A percentile compares a stretch with the other conserved stretches of the same genome.
Evolutionary conservation across 2,888 invertebrate genomes (phyloP).

Genomic region (Morpho helenor): DNA sequence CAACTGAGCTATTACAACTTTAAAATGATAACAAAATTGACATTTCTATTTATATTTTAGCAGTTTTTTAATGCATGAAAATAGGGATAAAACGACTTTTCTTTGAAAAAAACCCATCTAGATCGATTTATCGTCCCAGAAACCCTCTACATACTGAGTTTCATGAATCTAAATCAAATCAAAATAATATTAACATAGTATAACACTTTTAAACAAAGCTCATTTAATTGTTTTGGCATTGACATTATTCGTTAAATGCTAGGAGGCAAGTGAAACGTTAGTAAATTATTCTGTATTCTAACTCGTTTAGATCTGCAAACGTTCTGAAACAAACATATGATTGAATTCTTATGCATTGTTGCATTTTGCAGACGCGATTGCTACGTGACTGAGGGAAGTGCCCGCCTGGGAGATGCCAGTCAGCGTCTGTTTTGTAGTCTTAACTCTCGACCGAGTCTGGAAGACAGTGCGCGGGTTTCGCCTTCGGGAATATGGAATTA

Average conservation of each 20-base stretch:
- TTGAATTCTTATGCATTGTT: conserved; percentile 75
- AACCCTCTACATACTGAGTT: no score
- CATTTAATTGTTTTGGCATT: no score
- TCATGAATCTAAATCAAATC: no score
- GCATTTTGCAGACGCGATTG: conserved; percentile 69
- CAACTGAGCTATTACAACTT: no score
- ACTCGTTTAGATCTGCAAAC: conserved; percentile 25
- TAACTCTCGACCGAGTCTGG: conserved; percentile 45
- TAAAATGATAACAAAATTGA: no score
- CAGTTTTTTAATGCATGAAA: no score
- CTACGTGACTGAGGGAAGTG: conserved; percentile 60
- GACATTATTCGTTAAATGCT: conserved; percentile 2
- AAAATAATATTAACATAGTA: no score
- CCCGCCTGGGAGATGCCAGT: conserved; percentile 68
- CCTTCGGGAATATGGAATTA: conserved; percentile 32
- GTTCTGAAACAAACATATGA: conserved; percentile 49
- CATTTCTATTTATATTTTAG: no score
- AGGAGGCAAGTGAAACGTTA: conserved; percentile 24
- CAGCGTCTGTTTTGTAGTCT: conserved; percentile 67
- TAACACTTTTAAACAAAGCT: no score
- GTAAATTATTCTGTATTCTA: conserved; percentile 25
- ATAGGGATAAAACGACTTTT: no score
- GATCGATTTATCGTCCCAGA: no score
- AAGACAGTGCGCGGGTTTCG: conserved; percentile 26
- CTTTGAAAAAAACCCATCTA: no score